A percentile compares a stretch with the other conserved stretches of the same genome.
These are phyloP conservation scores for Augiades crinisus DNA, from an alignment of 2,888 invertebrate species.

Conservation along the genomic window DNA sequence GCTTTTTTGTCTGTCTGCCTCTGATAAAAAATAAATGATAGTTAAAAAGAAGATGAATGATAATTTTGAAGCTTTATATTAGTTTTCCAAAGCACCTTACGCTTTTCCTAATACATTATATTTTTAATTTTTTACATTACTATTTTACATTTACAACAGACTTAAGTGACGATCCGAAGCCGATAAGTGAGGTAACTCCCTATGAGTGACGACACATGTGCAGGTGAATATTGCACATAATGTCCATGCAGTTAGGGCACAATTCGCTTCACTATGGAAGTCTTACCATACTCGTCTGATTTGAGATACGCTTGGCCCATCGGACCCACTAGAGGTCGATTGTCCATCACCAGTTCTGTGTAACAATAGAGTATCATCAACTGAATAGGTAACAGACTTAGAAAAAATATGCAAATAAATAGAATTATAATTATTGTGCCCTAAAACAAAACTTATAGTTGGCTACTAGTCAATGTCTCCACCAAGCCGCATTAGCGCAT, in stretches of 20 bases:
- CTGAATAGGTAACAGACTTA: background rate
- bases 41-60: no score
- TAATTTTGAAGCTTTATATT: no score
- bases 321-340: slow-evolving; percentile 88
- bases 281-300: slow-evolving; percentile 92
- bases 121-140: no score
- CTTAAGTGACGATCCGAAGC: slow-evolving; percentile 6
- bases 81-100: no score
- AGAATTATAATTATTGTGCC: background rate
- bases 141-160: no score
- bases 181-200: slow-evolving; percentile 16
- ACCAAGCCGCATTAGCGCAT: no score
- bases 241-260: slow-evolving; percentile 72
- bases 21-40: no score
- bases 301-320: slow-evolving; percentile 92
- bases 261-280: slow-evolving; percentile 42
- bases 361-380: slow-evolving; percentile 46
- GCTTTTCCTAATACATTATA: no score
- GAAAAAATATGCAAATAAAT: background rate
- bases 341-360: slow-evolving; percentile 86
- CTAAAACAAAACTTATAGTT: background rate
- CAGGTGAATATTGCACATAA: slow-evolving; percentile 53
- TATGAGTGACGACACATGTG: slow-evolving; percentile 35
- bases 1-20: no score
- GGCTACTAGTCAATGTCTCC: no score